Evolutionary conservation across 2,797 vertebrate species (phyloP), one percentile per base, ranked within the genome.

Genomic region (Buceros bicornis): DNA sequence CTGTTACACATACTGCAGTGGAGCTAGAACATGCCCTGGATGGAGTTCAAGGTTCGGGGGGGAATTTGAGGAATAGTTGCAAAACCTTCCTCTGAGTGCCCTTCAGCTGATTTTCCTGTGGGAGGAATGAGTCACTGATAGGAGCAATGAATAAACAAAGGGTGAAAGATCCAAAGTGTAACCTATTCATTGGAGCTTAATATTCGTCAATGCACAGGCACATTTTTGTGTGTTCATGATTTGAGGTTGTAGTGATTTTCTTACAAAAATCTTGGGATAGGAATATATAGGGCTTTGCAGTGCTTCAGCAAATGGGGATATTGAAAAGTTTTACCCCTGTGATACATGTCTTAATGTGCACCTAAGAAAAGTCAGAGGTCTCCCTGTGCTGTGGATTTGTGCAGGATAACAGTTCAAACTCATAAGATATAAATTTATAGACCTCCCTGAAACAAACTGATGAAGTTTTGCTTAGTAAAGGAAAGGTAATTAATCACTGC

Each of bases 111-210:
- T 82, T 91, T 85, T 85, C 60, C 22, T 42, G 57, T 67, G 53
- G 82, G 72, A 83, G 87, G 73, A 94, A 73, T 87, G 79, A 95
- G 56, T 95, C 87, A 76, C 54, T 51, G 83, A 78, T 89, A 76
- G 0, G 0, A 82, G 56, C 73, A 82, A 43, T 87, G 83, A 94
- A 79, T 92, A 94, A 91, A 89, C 76, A 91, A 94, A 77, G 82
- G 35, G 31, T 84, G 72, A 92, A 88, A 69, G 74, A 62, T 66
- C 7, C 1, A 40, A 58, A 93, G 61, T 24, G 37, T 76, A 73
- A 42, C 69, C 35, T 74, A 22, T 74, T 94, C n/a, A 8, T 8
- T 83, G 61, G 48, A 76, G 64, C 58, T 84, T 64, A 76, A 60
- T 33, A 10, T 87, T 93, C 42, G 16, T 67, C 61, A 76, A 60